phyloP scores from a whole-genome alignment of 2,113 vertebrate genomes.

The Clarias magur region DNA sequence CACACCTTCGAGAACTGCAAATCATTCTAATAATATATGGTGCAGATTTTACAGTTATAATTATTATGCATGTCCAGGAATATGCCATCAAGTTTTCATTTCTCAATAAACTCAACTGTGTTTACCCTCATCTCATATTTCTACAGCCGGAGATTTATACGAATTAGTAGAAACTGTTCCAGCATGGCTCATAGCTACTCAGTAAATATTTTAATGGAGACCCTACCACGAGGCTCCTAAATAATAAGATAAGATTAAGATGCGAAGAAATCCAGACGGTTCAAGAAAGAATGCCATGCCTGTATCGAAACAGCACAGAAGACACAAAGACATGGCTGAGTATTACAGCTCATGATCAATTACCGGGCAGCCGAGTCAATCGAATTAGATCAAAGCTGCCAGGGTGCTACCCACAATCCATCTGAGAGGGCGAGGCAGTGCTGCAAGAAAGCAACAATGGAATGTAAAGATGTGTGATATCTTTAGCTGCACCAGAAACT shows the following conservation, averaged over 20 bases:
- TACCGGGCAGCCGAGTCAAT: conserved; percentile 63
- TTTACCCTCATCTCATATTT: conserved; percentile 2
- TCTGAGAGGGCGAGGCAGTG: conserved; percentile 42
- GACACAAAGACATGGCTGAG: not conserved
- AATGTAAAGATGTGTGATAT: conserved; percentile 57
- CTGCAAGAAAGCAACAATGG: conserved; percentile 48
- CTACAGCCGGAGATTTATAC: conserved; percentile 22
- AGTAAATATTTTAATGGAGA: conserved; percentile 35
- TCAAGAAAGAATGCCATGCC: not conserved
- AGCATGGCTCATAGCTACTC: not conserved
- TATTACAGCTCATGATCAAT: conserved; percentile 58
- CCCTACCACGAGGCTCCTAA: not conserved
- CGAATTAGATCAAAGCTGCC: conserved; percentile 72
- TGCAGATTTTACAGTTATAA: conserved; percentile 20
- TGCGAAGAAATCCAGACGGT: not conserved
- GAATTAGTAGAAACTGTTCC: not conserved
- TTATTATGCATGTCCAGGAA: conserved; percentile 10
- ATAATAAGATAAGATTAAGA: not conserved
- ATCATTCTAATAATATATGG: not conserved
- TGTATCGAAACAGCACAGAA: conserved; percentile 6
- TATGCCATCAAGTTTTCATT: conserved; percentile 2
- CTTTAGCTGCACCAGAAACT: conserved; percentile 42
- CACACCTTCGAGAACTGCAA: not conserved
- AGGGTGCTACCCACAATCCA: conserved; percentile 58
- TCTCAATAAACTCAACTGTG: conserved; percentile 36